phyloP scores from a whole-genome alignment of 2,888 invertebrate genomes.

The Lamproptera curius region DNA sequence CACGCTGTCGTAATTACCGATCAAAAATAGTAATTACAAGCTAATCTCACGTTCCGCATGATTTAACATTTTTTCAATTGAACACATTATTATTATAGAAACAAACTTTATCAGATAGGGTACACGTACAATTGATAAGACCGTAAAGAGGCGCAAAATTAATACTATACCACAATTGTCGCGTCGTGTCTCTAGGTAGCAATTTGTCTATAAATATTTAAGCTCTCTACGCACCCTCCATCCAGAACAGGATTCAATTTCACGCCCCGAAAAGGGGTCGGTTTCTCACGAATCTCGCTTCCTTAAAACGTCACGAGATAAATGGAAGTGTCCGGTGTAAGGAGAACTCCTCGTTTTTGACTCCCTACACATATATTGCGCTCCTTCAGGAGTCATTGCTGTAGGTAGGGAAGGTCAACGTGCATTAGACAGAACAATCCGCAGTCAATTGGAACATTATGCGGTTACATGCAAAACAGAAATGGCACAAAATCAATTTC shows the following conservation, averaged over 20 bases:
- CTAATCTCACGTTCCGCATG: no score
- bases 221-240: slow-evolving; percentile 68
- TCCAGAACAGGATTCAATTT: slow-evolving; percentile 77
- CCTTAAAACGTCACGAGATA: slow-evolving; percentile 69
- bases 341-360: slow-evolving; percentile 31
- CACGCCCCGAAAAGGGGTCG: slow-evolving; percentile 72
- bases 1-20: background rate
- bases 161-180: slow-evolving; percentile 70
- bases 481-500: slow-evolving; percentile 70
- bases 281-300: slow-evolving; percentile 59
- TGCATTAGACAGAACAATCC: slow-evolving; percentile 45
- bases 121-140: slow-evolving; percentile 37
- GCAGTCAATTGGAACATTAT: slow-evolving; percentile 63
- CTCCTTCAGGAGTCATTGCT: slow-evolving; percentile 31
- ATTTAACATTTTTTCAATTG: no score
- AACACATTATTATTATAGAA: no score
- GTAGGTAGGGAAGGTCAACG: slow-evolving; percentile 41
- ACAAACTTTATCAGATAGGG: no score
- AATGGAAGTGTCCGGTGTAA: slow-evolving; percentile 46
- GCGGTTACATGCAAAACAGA: slow-evolving; percentile 65
- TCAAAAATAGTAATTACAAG: no score
- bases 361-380: slow-evolving; percentile 26
- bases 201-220: slow-evolving; percentile 75
- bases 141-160: slow-evolving; percentile 70
- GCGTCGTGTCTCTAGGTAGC: slow-evolving; percentile 58